Base-by-base conservation (phyloP, 1,140 invertebrate genomes). In the Drosophila trapezifrons region DNA sequence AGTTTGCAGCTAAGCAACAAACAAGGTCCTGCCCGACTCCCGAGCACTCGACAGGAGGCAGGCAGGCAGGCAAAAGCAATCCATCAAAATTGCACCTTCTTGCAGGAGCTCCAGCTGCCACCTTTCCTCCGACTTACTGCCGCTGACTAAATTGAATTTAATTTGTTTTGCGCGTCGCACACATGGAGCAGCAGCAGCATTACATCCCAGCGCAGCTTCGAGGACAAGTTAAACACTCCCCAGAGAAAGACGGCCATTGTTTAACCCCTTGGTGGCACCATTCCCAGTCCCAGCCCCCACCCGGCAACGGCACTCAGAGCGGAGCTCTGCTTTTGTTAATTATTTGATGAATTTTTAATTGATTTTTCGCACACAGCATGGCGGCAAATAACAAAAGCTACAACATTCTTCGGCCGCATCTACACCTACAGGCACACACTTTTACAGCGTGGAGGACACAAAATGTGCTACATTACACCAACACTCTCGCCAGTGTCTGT, bases 21-120 rank as follows among this genome's bases (percentile, higher is more conserved):
- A 90, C 85, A 90, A 86, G 83, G 63, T 77, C 56, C 64, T 67
- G 78, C 55, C 55, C 66, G 56, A 65, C 58, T 83, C 58, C 69
- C 57, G 80, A 40, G 35, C 46, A 20, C 42, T 22, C 69, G 62
- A 54, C 43, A 63, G 47, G 32, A 76, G 77, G 62, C 74, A 13
- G 55, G 69, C 38, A 56, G 43, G 37, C 70, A 60, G 73, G 73
- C 72, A 76, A 80, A 91, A 82, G 90, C 82, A 91, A 91, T 91
- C 90, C 90, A 91, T 91, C 90, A 91, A 91, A 91, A 91, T 91
- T 91, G 90, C 90, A 91, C 90, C 85, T 91, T 90, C 90, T 91
- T 91, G 80, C 79, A 74, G 69, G 63, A 80, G 73, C 54, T 8
- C 40, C 20, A 15, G 52, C 42, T 37, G 46, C 63, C 42, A 38